A percentile compares a stretch with the other conserved stretches of the same genome.
These are phyloP conservation scores for Pseudorhombus dupliciocellatus DNA, from an alignment of 2,113 vertebrate genomes.

Conservation along the genomic window DNA sequence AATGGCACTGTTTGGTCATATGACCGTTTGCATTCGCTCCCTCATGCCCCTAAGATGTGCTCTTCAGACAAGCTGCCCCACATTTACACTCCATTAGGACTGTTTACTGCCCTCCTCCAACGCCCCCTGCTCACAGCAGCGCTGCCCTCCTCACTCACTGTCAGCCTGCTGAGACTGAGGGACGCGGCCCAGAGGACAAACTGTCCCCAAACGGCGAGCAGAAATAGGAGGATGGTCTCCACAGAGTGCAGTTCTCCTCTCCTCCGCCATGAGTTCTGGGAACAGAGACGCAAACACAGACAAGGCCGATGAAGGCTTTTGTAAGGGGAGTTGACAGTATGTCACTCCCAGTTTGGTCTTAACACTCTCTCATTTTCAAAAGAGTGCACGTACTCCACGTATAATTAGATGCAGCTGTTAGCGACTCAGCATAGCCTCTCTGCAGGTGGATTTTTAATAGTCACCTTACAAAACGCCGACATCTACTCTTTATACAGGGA, in stretches of 20 bases:
- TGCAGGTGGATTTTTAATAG: not conserved
- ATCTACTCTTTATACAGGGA: not conserved
- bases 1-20: constrained; percentile 52
- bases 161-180: constrained; percentile 58
- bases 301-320: constrained; percentile 42
- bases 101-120: constrained; percentile 54
- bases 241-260: constrained; percentile 65
- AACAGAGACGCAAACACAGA: constrained; percentile 63
- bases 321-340: constrained; percentile 63
- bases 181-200: constrained; percentile 66
- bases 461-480: constrained; percentile 5
- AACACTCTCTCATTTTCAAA: constrained; percentile 27
- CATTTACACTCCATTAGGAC: constrained; percentile 73
- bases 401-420: constrained; percentile 31
- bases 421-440: constrained; percentile 2
- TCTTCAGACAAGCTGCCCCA: constrained; percentile 58
- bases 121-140: constrained; percentile 55
- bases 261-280: constrained; percentile 34
- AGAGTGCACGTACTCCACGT: constrained; percentile 2
- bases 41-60: constrained; percentile 42
- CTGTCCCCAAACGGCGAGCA: constrained; percentile 62
- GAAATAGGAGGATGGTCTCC: constrained; percentile 65
- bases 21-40: constrained; percentile 58
- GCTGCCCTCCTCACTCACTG: constrained; percentile 55
- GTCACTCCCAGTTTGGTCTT: constrained; percentile 65